Conservation (phyloP, 2,888 invertebrate species). For the Arctia plantaginis region DNA sequence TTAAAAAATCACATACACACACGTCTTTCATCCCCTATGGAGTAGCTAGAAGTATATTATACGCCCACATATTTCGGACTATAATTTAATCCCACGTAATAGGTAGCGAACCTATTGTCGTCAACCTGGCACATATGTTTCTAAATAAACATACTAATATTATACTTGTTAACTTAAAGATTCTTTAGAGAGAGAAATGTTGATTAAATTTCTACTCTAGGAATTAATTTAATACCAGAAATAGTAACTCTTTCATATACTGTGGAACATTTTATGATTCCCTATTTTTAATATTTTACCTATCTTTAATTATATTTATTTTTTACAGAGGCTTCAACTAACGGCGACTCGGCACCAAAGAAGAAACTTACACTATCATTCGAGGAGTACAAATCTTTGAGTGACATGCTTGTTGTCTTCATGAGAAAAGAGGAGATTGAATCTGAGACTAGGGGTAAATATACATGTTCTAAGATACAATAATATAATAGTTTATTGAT, state of each 20-base stretch:
- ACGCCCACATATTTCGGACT: too few species aligned
- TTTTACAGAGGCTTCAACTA: constrained; percentile 62
- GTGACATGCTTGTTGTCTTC: constrained; percentile 95
- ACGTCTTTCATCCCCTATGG: not conserved
- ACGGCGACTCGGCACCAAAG: constrained; percentile 83
- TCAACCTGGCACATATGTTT: not conserved
- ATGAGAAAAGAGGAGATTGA: constrained; percentile 94
- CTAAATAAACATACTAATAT: too few species aligned
- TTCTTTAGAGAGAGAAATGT: too few species aligned
- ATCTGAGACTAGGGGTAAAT: constrained; percentile 87
- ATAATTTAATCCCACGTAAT: too few species aligned
- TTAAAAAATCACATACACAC: not conserved
- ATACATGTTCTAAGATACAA: too few species aligned
- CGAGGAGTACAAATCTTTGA: constrained; percentile 97
- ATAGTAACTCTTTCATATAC: too few species aligned
- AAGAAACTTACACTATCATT: constrained; percentile 94
- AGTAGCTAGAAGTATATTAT: too few species aligned
- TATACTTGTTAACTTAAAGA: too few species aligned
- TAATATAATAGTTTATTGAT: too few species aligned
- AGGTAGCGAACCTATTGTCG: not conserved
- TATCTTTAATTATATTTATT: not conserved
- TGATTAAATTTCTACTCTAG: too few species aligned
- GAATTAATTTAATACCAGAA: too few species aligned
- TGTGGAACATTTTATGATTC: not conserved
- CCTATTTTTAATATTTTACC: too few species aligned